Base-by-base conservation (phyloP, 2,797 vertebrate genomes). In the Salmo trutta region DNA sequence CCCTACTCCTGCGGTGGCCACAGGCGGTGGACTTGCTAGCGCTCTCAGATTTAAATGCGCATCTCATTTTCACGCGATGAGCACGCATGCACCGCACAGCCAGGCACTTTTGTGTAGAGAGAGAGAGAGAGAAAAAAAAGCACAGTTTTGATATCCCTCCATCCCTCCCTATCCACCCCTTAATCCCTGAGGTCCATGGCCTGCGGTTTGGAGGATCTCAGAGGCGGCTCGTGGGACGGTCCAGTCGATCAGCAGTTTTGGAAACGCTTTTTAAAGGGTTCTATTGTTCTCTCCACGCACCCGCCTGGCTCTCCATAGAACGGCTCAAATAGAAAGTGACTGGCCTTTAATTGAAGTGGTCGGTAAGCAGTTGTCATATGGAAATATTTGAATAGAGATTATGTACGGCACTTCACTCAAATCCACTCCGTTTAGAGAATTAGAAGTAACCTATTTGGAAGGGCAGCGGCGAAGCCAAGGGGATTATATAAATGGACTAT, bases 61-160 rank as follows among this genome's bases (percentile, higher is more conserved):
- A 98, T 99, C 96, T 98, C 96, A 98, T 99, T 97, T 97, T 94
- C 95, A 94, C 94, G 93, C 95, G 95, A 91, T 93, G 93, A 95
- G 93, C 95, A 93, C 87, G 93, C 95, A 91, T 47, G 41, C 59
- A 24, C 59, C 2, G 21, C 59, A 64, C 93, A 95, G 91, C 92
- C 91, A 77, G 92, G 91, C 93, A 89, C 94, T 95, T 96, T 93
- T 95, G 92, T 94, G 8, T 24, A 90, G 84, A 92, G 89, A 94
- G 93, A 75, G 29, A 75, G 77, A 88, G 91, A 75, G 29, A 75
- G 77, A 88, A 91, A 90, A 93, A 93, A 74, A 92, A 92, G 92
- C 91, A 91, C 93, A 91, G 91, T 95, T 95, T 93, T 93, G 92
- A 91, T 93, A 93, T 92, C 92, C 90, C 93, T 91, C 92, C 82